Conservation (phyloP, 2,797 vertebrate species). For the Clarias fuscus region DNA sequence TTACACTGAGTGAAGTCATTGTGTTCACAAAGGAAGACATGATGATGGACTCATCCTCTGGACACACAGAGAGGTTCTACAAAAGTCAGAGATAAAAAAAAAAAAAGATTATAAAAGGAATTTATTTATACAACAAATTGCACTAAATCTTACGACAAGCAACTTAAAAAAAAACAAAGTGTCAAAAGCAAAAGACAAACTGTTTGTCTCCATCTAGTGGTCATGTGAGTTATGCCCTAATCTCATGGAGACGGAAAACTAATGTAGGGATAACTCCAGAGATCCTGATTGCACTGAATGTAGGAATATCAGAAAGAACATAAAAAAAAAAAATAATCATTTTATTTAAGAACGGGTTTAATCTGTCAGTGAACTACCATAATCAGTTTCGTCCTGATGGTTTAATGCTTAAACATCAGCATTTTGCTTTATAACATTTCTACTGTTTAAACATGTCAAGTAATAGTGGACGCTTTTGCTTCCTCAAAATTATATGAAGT, state of each 20-base stretch:
- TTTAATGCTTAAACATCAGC: background rate
- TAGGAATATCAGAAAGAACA: too few species aligned
- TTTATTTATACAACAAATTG: background rate
- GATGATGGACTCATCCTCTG: conserved; percentile 98
- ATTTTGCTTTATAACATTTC: background rate
- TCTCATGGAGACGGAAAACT: background rate
- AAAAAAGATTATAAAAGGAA: background rate
- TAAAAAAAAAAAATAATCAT: background rate
- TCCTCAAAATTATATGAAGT: background rate
- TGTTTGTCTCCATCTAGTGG: conserved; percentile 74
- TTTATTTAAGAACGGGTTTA: background rate
- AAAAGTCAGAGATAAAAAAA: conserved; percentile 36
- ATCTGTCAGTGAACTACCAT: background rate
- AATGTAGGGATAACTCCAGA: background rate
- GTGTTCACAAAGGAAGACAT: conserved; percentile 99
- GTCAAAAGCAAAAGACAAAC: background rate
- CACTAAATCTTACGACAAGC: background rate
- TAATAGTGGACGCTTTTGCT: background rate
- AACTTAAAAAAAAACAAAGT: background rate
- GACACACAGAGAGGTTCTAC: conserved; percentile 97
- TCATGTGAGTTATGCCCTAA: background rate
- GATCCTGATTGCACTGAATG: too few species aligned
- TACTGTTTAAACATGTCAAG: background rate
- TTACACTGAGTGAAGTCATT: conserved; percentile 97
- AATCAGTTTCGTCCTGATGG: background rate